Evolutionary conservation across 2,888 invertebrate genomes (phyloP).

Genomic region (Oligia strigilis): DNA sequence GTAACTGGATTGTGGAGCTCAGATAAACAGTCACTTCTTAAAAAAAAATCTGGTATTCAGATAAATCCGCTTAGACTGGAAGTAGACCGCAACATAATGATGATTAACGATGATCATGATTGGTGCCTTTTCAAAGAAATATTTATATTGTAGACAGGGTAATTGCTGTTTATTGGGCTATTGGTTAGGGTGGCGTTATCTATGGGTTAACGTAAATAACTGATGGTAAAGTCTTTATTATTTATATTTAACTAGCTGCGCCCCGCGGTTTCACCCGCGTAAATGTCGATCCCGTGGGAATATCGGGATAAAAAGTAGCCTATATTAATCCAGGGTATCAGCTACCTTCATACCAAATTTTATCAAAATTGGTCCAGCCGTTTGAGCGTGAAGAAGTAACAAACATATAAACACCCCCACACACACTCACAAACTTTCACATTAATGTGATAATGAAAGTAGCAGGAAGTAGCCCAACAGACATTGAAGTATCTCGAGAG

Average conservation of each 20-base stretch:
- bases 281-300: no score
- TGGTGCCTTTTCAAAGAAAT: not conserved
- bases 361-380: no score
- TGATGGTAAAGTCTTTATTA: not conserved
- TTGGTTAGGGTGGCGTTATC: not conserved
- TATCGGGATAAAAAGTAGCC: no score
- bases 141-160: not conserved
- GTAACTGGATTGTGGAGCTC: not conserved
- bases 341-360: no score
- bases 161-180: no score
- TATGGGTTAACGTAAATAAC: not conserved
- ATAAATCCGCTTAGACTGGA: not conserved
- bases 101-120: no score
- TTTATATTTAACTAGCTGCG: not conserved
- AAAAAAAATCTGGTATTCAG: not conserved
- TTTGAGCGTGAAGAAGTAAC: no score
- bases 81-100: not conserved
- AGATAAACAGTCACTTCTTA: not conserved
- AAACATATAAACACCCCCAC: no score
- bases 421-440: no score
- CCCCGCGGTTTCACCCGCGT: no score
- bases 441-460: no score
- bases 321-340: no score
- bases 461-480: not conserved
- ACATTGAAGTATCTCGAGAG: not conserved